phyloP scores from a whole-genome alignment of 92 coral and sea anemone species.

The Anthopleura xanthogrammica region DNA sequence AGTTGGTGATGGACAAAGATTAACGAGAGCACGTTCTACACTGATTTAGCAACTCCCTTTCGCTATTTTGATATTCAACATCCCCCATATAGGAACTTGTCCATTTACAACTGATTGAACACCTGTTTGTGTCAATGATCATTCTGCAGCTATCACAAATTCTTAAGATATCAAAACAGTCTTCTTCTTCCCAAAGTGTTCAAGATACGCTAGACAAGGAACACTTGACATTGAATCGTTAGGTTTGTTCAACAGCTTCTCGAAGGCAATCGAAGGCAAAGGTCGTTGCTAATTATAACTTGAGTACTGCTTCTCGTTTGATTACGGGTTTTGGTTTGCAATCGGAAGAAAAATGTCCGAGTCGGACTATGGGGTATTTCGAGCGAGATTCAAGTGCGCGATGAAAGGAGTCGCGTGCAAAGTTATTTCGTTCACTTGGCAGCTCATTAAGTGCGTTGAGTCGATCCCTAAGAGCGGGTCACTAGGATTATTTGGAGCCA shows the following conservation, averaged over 20 bases:
- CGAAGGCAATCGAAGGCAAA: constrained; percentile 5
- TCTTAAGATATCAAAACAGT: not conserved
- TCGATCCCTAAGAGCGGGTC: constrained; percentile 33
- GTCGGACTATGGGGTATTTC: constrained; percentile 10
- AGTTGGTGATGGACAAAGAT: constrained; percentile 23
- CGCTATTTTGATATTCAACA: not conserved
- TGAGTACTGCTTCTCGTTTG: not conserved
- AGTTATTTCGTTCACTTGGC: constrained; percentile 18
- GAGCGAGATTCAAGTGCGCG: constrained; percentile 12
- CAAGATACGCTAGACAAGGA: not conserved
- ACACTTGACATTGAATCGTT: not conserved
- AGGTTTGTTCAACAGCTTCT: not conserved
- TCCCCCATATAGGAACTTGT: not conserved
- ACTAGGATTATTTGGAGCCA: not conserved
- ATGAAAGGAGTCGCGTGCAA: constrained; percentile 33
- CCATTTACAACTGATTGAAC: not conserved
- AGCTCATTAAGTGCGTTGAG: constrained; percentile 33
- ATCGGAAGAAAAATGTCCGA: not conserved
- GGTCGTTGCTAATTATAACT: constrained; percentile 17
- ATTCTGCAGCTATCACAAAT: not conserved
- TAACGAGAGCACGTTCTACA: constrained; percentile 2
- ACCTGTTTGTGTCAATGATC: not conserved
- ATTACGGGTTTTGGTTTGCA: not conserved
- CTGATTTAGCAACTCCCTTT: not conserved
- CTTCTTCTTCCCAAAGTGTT: not conserved